Evolutionary conservation across 2,888 invertebrate species (phyloP).

Genomic region (Congeria kusceri): DNA sequence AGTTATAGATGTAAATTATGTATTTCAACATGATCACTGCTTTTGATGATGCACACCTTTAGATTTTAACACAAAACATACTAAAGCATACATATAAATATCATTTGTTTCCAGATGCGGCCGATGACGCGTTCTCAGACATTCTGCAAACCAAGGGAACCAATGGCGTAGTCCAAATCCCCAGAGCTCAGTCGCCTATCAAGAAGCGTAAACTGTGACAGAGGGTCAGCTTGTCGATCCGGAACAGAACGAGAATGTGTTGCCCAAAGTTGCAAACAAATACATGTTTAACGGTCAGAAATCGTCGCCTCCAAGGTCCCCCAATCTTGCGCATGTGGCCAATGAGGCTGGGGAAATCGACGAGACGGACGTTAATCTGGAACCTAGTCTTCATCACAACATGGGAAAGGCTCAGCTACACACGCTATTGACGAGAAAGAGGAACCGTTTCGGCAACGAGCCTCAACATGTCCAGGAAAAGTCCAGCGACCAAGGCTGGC

Average conservation of each 20-base stretch:
- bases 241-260: not conserved
- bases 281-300: conserved; percentile 21
- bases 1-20: too few relatives aligned
- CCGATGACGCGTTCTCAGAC: conserved; percentile 44
- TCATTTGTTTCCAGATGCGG: conserved; percentile 26
- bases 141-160: conserved; percentile 35
- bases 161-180: conserved; percentile 28
- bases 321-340: not conserved
- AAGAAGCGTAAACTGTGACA: conserved; percentile 5
- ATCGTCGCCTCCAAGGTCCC: not conserved
- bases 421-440: conserved; percentile 4
- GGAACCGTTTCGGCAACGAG: conserved; percentile 50
- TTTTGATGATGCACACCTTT: too few relatives aligned
- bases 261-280: conserved; percentile 51
- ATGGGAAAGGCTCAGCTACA: not conserved
- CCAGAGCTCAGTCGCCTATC: conserved; percentile 23
- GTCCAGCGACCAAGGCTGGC: conserved; percentile 32
- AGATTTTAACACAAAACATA: too few relatives aligned
- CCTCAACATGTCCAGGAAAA: conserved; percentile 57
- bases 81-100: too few relatives aligned
- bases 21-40: too few relatives aligned
- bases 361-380: too few relatives aligned
- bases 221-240: too few relatives aligned
- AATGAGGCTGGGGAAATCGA: conserved; percentile 1
- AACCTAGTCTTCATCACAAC: not conserved